phyloP scores from a whole-genome alignment of 2,888 invertebrate genomes.

The Tethea ocularis region DNA sequence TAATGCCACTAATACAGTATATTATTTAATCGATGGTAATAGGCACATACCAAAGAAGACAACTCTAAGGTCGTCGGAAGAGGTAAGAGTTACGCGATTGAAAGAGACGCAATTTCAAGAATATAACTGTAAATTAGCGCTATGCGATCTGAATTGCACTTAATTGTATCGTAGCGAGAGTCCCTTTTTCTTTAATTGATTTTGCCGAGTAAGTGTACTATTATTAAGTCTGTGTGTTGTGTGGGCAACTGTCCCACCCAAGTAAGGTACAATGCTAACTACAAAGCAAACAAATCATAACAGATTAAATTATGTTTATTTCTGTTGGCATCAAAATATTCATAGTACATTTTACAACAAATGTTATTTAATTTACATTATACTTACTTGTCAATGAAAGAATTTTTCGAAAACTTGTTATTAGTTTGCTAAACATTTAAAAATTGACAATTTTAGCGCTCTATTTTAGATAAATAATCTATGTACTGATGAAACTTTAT shows the following conservation, averaged over 20 bases:
- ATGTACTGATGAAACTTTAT: slow-evolving; percentile 13
- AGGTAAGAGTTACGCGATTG: too few species aligned
- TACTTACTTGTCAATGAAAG: slow-evolving; percentile 70
- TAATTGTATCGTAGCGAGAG: too few species aligned
- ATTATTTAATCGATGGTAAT: too few species aligned
- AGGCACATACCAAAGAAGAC: too few species aligned
- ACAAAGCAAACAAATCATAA: slow-evolving; percentile 48
- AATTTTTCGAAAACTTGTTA: slow-evolving; percentile 35
- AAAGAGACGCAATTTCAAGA: too few species aligned
- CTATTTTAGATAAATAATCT: slow-evolving; percentile 42
- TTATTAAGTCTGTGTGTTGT: not conserved
- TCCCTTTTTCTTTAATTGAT: too few species aligned
- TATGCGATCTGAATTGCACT: too few species aligned
- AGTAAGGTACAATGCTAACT: not conserved
- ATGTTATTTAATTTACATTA: slow-evolving; percentile 67
- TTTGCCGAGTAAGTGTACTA: too few species aligned
- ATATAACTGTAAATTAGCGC: too few species aligned
- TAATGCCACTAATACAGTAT: too few species aligned
- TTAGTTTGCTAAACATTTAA: slow-evolving; percentile 74
- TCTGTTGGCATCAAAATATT: slow-evolving; percentile 80
- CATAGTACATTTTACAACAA: slow-evolving; percentile 79
- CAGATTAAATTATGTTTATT: slow-evolving; percentile 74
- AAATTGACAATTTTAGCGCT: slow-evolving; percentile 78
- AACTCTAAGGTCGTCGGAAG: too few species aligned
- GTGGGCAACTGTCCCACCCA: too few species aligned